Conservation (phyloP, 2,113 vertebrate species). For the Eubucco bourcierii region DNA sequence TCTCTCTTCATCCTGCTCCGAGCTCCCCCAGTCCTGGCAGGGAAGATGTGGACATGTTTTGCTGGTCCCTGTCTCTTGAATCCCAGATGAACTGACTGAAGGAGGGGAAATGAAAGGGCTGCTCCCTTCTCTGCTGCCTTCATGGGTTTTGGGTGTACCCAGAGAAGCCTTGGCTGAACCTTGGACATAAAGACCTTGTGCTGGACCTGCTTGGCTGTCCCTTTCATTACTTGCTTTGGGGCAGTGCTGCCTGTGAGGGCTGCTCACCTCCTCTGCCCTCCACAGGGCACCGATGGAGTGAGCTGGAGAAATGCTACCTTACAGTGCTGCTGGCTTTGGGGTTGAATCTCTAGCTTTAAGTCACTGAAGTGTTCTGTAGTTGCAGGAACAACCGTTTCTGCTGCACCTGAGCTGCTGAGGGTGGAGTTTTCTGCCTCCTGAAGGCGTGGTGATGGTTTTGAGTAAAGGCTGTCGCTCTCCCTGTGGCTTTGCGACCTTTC, state of each 20-base stretch:
- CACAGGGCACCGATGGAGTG: fast-evolving
- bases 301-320: not conserved
- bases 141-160: fast-evolving
- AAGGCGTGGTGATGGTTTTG: fast-evolving
- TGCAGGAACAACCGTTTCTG: not conserved
- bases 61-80: not conserved
- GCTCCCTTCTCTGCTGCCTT: not conserved
- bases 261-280: fast-evolving
- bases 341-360: not conserved
- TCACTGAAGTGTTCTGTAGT: not conserved
- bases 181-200: fast-evolving
- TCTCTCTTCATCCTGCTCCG: too few relatives aligned
- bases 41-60: not conserved
- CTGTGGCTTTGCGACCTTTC: not conserved
- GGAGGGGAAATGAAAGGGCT: not conserved
- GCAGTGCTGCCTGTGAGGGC: fast-evolving
- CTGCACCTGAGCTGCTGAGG: not conserved
- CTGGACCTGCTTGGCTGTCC: not conserved
- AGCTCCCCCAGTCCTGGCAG: not conserved
- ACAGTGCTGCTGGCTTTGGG: fast-evolving
- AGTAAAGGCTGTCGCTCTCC: not conserved
- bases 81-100: not conserved
- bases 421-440: not conserved
- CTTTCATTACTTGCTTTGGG: not conserved
- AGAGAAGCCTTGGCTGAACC: not conserved